Conservation (phyloP, 2,113 vertebrate species). For the Festucalex cinctus region DNA sequence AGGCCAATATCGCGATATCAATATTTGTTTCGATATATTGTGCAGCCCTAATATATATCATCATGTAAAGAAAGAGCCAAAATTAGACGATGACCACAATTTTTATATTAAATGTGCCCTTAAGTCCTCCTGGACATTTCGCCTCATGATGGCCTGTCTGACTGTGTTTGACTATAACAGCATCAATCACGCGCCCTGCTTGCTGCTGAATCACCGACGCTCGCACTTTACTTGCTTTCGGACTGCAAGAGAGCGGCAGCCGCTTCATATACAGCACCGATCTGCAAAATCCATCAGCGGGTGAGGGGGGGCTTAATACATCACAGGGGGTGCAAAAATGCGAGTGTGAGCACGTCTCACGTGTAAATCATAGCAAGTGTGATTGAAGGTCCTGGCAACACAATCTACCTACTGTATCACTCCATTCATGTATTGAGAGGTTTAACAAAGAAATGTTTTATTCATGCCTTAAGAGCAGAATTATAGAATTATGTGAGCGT, state of each 20-base stretch:
- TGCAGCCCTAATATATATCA: too few species aligned
- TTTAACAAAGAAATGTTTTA: background rate
- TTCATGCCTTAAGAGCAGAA: background rate
- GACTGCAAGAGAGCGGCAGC: slow-evolving; percentile 10
- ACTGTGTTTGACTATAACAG: slow-evolving; percentile 2
- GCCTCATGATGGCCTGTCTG: background rate
- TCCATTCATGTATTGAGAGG: background rate
- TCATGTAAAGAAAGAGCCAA: background rate
- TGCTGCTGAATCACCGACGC: slow-evolving; percentile 10
- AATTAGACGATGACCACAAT: background rate
- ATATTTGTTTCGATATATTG: too few species aligned
- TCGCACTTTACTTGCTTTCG: slow-evolving; percentile 15
- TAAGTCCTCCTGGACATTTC: background rate
- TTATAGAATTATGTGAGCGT: too few species aligned
- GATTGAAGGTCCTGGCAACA: background rate
- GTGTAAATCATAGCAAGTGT: background rate
- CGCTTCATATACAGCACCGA: slow-evolving; percentile 3
- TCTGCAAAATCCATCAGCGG: slow-evolving; percentile 32
- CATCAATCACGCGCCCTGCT: slow-evolving; percentile 14
- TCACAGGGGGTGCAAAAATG: slow-evolving; percentile 3
- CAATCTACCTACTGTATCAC: background rate
- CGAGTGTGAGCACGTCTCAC: background rate
- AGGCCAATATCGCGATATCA: too few species aligned
- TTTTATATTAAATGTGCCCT: background rate
- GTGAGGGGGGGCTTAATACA: too few species aligned